Evolutionary conservation across 2,113 vertebrate species (phyloP).

Genomic region (Charadrius vociferus): DNA sequence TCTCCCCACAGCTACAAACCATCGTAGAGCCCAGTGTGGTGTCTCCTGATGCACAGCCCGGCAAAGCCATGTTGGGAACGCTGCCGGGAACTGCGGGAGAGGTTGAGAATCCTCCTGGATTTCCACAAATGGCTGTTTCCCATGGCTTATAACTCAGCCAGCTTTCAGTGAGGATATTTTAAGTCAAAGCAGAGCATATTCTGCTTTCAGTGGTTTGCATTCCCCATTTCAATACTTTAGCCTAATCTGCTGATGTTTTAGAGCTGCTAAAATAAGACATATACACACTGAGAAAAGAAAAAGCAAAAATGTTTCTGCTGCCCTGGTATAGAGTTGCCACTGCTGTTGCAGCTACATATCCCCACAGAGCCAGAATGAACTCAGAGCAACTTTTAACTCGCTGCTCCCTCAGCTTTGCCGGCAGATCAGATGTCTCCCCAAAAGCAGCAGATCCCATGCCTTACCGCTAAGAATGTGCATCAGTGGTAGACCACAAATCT

Average conservation of each 20-base stretch:
- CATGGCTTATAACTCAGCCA: background rate
- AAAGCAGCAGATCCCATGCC: background rate
- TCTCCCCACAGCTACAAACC: background rate
- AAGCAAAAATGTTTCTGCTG: background rate
- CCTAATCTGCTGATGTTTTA: background rate
- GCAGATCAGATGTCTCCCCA: background rate
- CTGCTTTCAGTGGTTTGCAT: background rate
- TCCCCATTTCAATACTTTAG: background rate
- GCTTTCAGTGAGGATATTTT: background rate
- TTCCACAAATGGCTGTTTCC: background rate
- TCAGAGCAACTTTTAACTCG: background rate
- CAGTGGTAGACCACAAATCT: background rate
- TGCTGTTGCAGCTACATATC: background rate
- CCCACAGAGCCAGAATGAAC: rapidly evolving
- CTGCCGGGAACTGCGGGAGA: background rate
- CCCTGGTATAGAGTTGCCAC: background rate
- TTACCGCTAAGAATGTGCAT: background rate
- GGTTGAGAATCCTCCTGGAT: background rate
- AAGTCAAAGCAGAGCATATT: background rate
- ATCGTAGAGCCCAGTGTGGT: background rate
- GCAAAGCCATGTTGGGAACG: rapidly evolving
- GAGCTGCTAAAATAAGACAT: constrained; percentile 1
- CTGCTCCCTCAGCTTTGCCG: background rate
- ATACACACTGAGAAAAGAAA: background rate
- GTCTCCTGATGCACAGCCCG: rapidly evolving